Percentiles rank a stretch among this genome's conserved stretches.
Evolutionary conservation across 1,140 invertebrate species (phyloP).

Genomic region (Sycophila sp.): DNA sequence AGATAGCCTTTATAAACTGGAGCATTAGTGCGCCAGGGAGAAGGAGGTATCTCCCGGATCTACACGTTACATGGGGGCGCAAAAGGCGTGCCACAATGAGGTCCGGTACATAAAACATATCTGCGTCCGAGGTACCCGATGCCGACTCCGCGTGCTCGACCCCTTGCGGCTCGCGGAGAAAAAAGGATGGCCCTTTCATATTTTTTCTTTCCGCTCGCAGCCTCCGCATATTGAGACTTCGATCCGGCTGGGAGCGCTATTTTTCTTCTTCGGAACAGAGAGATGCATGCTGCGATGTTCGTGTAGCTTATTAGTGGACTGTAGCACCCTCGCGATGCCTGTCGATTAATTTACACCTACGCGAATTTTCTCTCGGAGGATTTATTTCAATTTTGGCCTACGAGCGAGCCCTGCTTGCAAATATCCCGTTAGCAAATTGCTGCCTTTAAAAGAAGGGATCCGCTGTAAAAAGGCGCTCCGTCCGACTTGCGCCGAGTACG

Average conservation of each 20-base stretch:
- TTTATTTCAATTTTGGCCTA: no score
- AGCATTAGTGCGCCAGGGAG: constrained; percentile 61
- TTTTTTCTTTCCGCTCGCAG: constrained; percentile 16
- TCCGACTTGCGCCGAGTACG: neutral
- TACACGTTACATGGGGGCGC: constrained; percentile 45
- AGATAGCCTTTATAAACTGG: constrained; percentile 65
- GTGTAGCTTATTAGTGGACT: constrained; percentile 29
- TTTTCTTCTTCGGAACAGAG: neutral
- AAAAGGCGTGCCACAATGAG: constrained; percentile 52
- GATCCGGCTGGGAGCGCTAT: neutral
- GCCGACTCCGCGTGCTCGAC: neutral
- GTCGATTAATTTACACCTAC: no score
- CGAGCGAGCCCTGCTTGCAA: no score
- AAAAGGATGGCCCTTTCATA: constrained; percentile 20
- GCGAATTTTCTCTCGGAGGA: no score
- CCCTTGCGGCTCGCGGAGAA: constrained; percentile 14
- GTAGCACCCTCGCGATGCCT: no score
- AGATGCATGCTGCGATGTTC: constrained; percentile 22
- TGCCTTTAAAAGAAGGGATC: constrained; percentile 26
- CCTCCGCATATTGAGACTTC: constrained; percentile 28
- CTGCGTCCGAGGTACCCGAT: constrained; percentile 37
- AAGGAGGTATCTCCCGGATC: constrained; percentile 51
- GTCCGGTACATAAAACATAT: constrained; percentile 51
- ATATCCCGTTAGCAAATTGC: constrained; percentile 18
- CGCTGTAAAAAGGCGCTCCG: constrained; percentile 11